phyloP scores from a whole-genome alignment of 1,140 invertebrate genomes.

The Leptinotarsa lineolata region DNA sequence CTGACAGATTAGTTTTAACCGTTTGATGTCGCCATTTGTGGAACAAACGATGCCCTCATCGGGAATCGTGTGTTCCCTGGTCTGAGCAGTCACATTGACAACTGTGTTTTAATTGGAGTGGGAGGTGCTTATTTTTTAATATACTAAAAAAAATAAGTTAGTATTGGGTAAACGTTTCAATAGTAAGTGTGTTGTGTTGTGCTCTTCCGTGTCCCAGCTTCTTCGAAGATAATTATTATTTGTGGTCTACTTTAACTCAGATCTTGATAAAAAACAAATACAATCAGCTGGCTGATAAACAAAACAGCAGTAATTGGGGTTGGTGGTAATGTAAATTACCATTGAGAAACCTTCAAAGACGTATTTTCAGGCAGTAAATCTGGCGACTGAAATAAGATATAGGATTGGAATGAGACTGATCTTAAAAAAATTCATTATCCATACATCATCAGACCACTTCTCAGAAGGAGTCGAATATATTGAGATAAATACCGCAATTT shows the following conservation, averaged over 20 bases:
- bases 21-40: too few species aligned
- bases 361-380: slow-evolving; percentile 41
- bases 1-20: too few species aligned
- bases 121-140: not conserved
- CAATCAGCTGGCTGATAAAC: not conserved
- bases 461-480: slow-evolving; percentile 39
- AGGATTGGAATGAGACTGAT: slow-evolving; percentile 54
- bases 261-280: not conserved
- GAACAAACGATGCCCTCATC: too few species aligned
- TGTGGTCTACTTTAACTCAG: too few species aligned
- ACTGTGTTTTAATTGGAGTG: too few species aligned
- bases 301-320: not conserved
- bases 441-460: slow-evolving; percentile 55
- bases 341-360: not conserved
- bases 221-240: too few species aligned
- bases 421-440: slow-evolving; percentile 53
- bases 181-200: not conserved
- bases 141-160: not conserved
- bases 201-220: not conserved
- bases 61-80: too few species aligned
- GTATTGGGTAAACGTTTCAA: not conserved
- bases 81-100: too few species aligned
- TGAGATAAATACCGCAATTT: slow-evolving; percentile 7
- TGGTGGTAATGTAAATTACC: slow-evolving; percentile 21
- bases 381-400: slow-evolving; percentile 55